phyloP scores from a whole-genome alignment of 2,888 invertebrate species.

The Hipparchia sbordonii region DNA sequence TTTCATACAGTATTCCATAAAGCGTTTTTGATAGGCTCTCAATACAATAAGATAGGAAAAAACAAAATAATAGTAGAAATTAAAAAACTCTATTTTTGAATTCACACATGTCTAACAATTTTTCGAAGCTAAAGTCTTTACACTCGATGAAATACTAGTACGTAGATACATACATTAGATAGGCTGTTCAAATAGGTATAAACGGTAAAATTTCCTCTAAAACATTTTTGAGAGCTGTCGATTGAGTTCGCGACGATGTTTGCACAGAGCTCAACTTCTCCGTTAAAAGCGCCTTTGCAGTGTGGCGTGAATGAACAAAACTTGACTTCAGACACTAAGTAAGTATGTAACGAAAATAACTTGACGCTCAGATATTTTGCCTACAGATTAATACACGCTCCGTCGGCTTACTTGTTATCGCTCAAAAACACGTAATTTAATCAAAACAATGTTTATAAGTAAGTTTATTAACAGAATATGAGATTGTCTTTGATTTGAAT shows the following conservation, averaged over 20 bases:
- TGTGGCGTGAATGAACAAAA: slow-evolving; percentile 53
- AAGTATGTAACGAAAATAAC: slow-evolving; percentile 32
- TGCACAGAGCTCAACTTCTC: slow-evolving; percentile 59
- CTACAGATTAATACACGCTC: background rate
- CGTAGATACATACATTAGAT: too few species aligned
- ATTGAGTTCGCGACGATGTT: slow-evolving; percentile 50
- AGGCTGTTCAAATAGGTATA: slow-evolving; percentile 25
- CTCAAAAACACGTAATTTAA: background rate
- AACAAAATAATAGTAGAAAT: too few species aligned
- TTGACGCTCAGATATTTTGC: slow-evolving; percentile 30
- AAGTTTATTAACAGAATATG: too few species aligned
- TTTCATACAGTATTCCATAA: too few species aligned
- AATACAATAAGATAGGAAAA: too few species aligned
- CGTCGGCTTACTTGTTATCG: background rate
- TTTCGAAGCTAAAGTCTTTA: too few species aligned
- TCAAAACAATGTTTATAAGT: background rate
- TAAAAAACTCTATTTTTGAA: too few species aligned
- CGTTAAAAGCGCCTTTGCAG: slow-evolving; percentile 59
- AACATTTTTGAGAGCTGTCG: slow-evolving; percentile 51
- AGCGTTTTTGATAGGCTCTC: too few species aligned
- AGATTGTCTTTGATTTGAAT: too few species aligned
- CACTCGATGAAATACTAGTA: too few species aligned
- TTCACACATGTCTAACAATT: too few species aligned
- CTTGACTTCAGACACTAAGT: slow-evolving; percentile 47
- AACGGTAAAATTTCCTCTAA: slow-evolving; percentile 34